Evolutionary conservation across 2,797 vertebrate genomes (phyloP), one percentile per base, ranked within the genome.

Genomic region (Sandelia bainsii): DNA sequence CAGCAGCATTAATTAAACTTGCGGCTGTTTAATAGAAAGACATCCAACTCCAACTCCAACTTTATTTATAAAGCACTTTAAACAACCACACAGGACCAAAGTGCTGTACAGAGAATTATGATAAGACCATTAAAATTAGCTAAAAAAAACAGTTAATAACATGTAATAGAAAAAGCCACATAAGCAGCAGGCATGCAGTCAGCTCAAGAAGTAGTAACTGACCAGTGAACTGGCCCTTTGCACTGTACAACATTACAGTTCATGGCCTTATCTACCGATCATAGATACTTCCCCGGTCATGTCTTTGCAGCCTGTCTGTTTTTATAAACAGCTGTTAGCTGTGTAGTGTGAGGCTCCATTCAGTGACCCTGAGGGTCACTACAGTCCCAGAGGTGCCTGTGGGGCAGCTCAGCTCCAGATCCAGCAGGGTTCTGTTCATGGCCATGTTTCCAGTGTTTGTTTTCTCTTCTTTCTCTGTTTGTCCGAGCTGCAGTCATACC

Each of bases 311-410:
- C 72, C 84, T 64, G 83, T 88, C 88, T 86, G 80, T 85, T 80
- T 91, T 90, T 88, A 84, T 92, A 91, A 93, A 92, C 92, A 91
- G 90, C 87, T 92, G 88, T 86, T 91, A n/a, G n/a, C n/a, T n/a
- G n/a, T n/a, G 68, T 84, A 56, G 62, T 89, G 78, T 81, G 75
- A 78, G 91, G 89, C 92, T 93, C 88, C 89, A 90, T 72, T 86
- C 32, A 14, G 39, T 86, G 86, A 92, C 89, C 89, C 78, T 23
- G 3, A 77, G 74, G 90, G 89, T 92, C 90, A 85, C 50, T 16
- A 17, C 68, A 58, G 79, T 92, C 91, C 90, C 93, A 81, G 83
- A 79, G 87, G 89, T 88, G 84, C 89, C 82, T 67, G 75, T 29
- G 64, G 88, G 84, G 87, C 79, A 80, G 78, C 77, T 44, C 77